These are phyloP conservation scores for Paracanthobrama guichenoti DNA, from an alignment of 2,113 vertebrate species.

Conservation along the genomic window DNA sequence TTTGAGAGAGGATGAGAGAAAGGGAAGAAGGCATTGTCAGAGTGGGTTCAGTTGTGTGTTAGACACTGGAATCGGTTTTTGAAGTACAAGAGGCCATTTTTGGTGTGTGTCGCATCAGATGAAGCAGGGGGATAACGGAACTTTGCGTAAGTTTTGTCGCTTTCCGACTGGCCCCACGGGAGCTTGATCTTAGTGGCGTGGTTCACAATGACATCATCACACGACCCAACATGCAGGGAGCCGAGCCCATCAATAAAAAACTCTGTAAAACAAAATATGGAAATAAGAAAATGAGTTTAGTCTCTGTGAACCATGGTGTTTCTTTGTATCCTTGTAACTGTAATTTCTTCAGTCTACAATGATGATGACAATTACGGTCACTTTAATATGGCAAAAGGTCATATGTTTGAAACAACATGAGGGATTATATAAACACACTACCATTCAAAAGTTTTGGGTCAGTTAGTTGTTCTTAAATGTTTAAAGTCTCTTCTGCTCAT, in stretches of 20 bases:
- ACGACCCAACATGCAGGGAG: slow-evolving; percentile 88
- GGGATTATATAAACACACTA: no score
- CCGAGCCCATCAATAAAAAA: slow-evolving; percentile 94
- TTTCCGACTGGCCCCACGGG: slow-evolving; percentile 82
- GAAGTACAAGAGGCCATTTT: slow-evolving; percentile 85
- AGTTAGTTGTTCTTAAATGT: no score
- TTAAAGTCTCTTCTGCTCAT: no score
- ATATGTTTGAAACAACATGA: no score
- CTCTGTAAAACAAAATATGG: slow-evolving; percentile 70
- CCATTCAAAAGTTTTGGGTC: no score
- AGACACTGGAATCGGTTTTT: slow-evolving; percentile 92
- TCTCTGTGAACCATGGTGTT: no score
- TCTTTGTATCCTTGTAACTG: no score
- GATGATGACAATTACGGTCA: not conserved
- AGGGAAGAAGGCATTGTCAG: not conserved
- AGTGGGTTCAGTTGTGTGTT: slow-evolving; percentile 76
- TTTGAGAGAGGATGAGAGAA: slow-evolving; percentile 43
- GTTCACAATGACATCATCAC: slow-evolving; percentile 85
- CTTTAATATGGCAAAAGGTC: not conserved
- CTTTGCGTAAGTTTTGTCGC: slow-evolving; percentile 80
- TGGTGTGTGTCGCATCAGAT: slow-evolving; percentile 76
- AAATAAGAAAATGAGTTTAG: not conserved
- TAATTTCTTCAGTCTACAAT: not conserved
- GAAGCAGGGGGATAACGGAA: slow-evolving; percentile 84
- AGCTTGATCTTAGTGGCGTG: slow-evolving; percentile 89